Conservation (phyloP, 1,140 invertebrate genomes). For the Drosophila tani region DNA sequence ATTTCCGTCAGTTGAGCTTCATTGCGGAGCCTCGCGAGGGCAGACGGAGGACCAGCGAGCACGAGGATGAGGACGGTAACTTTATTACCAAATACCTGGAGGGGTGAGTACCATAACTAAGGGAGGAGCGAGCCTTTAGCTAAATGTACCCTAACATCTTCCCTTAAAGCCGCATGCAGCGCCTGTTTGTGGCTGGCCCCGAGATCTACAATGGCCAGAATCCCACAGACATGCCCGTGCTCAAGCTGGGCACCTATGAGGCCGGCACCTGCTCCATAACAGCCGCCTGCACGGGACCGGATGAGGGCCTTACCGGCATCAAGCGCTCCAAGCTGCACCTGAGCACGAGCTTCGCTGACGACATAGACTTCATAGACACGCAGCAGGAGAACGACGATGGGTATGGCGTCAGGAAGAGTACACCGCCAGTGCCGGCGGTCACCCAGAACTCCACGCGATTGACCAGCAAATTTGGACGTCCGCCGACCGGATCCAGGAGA, state of each 20-base stretch:
- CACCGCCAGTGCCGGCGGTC: conserved; percentile 21
- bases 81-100: conserved; percentile 91
- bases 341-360: conserved; percentile 87
- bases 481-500: conserved; percentile 35
- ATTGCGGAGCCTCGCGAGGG: conserved; percentile 87
- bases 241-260: conserved; percentile 86
- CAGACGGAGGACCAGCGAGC: conserved; percentile 49
- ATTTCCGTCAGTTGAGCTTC: conserved; percentile 90
- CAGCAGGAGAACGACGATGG: conserved; percentile 86
- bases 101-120: conserved; percentile 86
- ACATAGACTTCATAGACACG: conserved; percentile 92
- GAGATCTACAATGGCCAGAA: conserved; percentile 88
- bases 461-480: conserved; percentile 62
- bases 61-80: conserved; percentile 87
- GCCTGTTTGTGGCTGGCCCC: conserved; percentile 84
- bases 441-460: conserved; percentile 55
- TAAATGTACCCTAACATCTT: not conserved
- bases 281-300: conserved; percentile 91
- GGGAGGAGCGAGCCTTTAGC: not conserved
- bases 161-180: conserved; percentile 67
- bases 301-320: conserved; percentile 91
- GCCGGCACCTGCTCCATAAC: conserved; percentile 86
- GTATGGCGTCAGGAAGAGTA: conserved; percentile 85
- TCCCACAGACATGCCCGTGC: conserved; percentile 88
- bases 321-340: conserved; percentile 89